These are phyloP conservation scores for Drosophila monieri DNA, from an alignment of 2,888 invertebrate genomes.

Conservation along the genomic window DNA sequence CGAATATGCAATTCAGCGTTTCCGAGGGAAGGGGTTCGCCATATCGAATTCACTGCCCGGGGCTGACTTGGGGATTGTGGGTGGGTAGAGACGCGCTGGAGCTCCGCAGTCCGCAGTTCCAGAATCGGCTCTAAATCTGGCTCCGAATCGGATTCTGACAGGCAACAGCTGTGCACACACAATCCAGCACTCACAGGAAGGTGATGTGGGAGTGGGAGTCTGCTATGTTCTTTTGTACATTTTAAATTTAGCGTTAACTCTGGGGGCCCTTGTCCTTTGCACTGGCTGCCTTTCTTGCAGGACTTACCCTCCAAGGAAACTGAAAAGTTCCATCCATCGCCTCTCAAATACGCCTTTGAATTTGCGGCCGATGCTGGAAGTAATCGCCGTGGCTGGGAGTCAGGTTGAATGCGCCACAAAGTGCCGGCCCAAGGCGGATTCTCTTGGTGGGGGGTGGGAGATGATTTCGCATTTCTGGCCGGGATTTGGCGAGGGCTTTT, in stretches of 20 bases:
- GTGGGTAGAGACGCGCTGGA: conserved; percentile 1
- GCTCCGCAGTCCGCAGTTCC: conserved; percentile 7
- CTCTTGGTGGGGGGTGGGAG: not conserved
- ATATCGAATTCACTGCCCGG: conserved; percentile 56
- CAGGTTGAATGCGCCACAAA: conserved; percentile 24
- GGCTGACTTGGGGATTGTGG: conserved; percentile 18
- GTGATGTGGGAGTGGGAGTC: not conserved
- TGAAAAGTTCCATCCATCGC: conserved; percentile 56
- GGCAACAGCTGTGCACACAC: conserved; percentile 69
- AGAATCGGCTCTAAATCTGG: conserved; percentile 4
- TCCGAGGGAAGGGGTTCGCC: conserved; percentile 18
- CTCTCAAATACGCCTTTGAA: conserved; percentile 11
- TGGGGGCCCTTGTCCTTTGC: conserved; percentile 15
- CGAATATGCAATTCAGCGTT: conserved; percentile 65
- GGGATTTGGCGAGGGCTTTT: not conserved
- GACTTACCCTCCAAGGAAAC: conserved; percentile 60
- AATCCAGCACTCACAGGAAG: conserved; percentile 26
- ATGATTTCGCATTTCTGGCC: not conserved
- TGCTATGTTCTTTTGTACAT: conserved; percentile 31
- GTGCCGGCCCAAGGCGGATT: not conserved
- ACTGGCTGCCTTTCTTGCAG: conserved; percentile 24
- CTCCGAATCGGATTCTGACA: conserved; percentile 17
- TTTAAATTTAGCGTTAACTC: conserved; percentile 50
- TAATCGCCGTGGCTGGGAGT: conserved; percentile 19
- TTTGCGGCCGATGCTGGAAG: conserved; percentile 27